phyloP scores from a whole-genome alignment of 1,140 invertebrate genomes.

The Drosophila guanche region DNA sequence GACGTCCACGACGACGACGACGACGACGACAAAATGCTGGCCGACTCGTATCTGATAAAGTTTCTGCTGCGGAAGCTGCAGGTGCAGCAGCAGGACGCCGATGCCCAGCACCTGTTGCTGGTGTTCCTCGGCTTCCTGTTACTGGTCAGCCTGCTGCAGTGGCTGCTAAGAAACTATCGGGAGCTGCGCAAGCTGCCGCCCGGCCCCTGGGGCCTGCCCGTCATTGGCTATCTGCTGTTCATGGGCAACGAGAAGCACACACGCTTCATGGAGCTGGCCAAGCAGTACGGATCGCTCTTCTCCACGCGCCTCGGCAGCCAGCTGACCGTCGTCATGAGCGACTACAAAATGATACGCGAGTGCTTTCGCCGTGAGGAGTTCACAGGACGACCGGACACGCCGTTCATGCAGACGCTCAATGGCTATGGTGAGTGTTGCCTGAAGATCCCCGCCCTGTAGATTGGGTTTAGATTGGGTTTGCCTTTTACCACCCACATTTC shows the following conservation, averaged over 20 bases:
- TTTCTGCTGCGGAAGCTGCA: slow-evolving; percentile 71
- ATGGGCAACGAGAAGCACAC: slow-evolving; percentile 90
- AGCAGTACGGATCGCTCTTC: slow-evolving; percentile 91
- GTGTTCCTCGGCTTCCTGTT: slow-evolving; percentile 86
- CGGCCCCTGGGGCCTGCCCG: slow-evolving; percentile 92
- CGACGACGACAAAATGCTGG: slow-evolving; percentile 49
- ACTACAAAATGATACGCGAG: slow-evolving; percentile 92
- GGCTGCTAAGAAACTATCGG: slow-evolving; percentile 84
- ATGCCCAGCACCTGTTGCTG: slow-evolving; percentile 81
- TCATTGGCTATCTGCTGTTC: slow-evolving; percentile 92
- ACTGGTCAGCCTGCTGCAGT: slow-evolving; percentile 84
- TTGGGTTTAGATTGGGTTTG: no score
- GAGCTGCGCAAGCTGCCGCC: slow-evolving; percentile 88
- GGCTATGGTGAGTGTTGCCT: slow-evolving; percentile 90
- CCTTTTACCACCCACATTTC: no score
- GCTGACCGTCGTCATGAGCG: slow-evolving; percentile 92
- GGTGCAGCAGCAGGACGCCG: slow-evolving; percentile 59
- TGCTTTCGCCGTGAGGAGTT: slow-evolving; percentile 93
- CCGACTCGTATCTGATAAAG: slow-evolving; percentile 79
- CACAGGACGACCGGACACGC: slow-evolving; percentile 92
- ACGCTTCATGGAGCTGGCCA: slow-evolving; percentile 89
- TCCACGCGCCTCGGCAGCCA: slow-evolving; percentile 90
- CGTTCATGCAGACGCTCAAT: slow-evolving; percentile 92
- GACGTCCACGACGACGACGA: background rate
- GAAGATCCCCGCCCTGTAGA: no score